A percentile compares a stretch with the other conserved stretches of the same genome.
phyloP scores from a whole-genome alignment of 1,140 invertebrate species.

The Ceratina japonica region DNA sequence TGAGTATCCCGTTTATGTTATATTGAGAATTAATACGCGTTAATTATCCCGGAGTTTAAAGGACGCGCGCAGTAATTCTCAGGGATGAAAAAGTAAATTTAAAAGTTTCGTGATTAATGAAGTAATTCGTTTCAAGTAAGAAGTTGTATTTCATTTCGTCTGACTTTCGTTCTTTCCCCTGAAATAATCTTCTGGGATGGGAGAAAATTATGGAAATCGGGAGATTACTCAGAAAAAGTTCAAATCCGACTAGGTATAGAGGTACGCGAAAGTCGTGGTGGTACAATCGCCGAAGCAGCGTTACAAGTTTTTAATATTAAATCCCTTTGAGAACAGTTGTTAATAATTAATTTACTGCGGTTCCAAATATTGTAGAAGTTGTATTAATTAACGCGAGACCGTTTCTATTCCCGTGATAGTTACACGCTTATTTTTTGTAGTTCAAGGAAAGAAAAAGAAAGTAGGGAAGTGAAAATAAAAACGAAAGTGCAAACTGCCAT shows the following conservation, averaged over 20 bases:
- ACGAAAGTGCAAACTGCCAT: constrained; percentile 35
- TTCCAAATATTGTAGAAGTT: too few species aligned
- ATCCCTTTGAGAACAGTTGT: neutral
- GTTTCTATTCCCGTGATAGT: constrained; percentile 5
- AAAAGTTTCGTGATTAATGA: constrained; percentile 43
- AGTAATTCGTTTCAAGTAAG: constrained; percentile 42
- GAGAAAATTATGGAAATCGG: constrained; percentile 11
- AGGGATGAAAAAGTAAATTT: constrained; percentile 8
- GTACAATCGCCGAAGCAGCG: neutral
- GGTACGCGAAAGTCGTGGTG: neutral
- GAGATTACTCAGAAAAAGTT: neutral
- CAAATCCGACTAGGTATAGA: neutral
- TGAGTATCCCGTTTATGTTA: neutral
- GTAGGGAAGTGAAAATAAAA: constrained; percentile 9
- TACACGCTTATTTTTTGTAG: too few species aligned
- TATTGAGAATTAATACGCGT: constrained; percentile 7
- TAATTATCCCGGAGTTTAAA: constrained; percentile 37
- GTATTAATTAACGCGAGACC: neutral
- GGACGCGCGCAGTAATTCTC: neutral
- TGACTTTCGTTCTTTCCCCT: constrained; percentile 7
- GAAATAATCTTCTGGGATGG: constrained; percentile 32
- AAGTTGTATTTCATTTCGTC: constrained; percentile 42
- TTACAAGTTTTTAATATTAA: neutral
- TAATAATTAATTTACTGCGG: too few species aligned
- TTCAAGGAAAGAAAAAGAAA: neutral